Evolutionary conservation across 2,113 vertebrate species (phyloP), one percentile per base, ranked within the genome.

Genomic region (Collichthys lucidus): DNA sequence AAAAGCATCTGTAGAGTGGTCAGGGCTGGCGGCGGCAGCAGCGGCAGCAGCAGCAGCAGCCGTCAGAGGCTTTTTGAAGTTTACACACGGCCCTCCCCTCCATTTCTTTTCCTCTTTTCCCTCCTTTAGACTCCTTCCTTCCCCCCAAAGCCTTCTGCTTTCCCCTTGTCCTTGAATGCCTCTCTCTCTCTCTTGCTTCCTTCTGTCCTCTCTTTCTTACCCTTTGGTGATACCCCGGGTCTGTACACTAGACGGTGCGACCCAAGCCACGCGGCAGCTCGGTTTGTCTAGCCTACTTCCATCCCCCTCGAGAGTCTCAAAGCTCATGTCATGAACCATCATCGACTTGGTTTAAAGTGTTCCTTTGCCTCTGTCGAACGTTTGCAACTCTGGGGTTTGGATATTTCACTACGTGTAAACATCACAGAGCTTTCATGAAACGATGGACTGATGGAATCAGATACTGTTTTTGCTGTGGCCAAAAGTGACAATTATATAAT

Each of bases 1-100:
- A 94, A 94, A 94, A 95, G 94, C 94, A 92, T 94, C 86, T 92
- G 94, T 90, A 62, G 91, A 93, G 91, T 88, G 92, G 94, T 93
- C 93, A 91, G 91, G 82, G 84, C 91, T 92, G 91, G 91, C 86
- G 89, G 88, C 89, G 88, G 92, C 93, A 68, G 90, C 93, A 68
- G 90, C 89, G 2, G 26, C 26, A 88, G 91, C 93, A 68, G 90
- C 88, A 88, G 92, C 91, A 89, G 92, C 93, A 86, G 89, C 92
- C 89, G 89, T 92, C 88, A 85, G 79, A 90, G 81, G 89, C 91
- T 93, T 93, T 95, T 95, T 95, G 92, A 94, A 94, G 93, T 95
- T 94, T 86, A 89, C 64, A 68, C 82, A 82, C 42, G 49, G 52
- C 77, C 82, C 88, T 83, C 79, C 87, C 82, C 84, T 85, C 65